Evolutionary conservation across 1,140 invertebrate species (phyloP), one percentile per base, ranked within the genome.

Genomic region (Manduca sexta): DNA sequence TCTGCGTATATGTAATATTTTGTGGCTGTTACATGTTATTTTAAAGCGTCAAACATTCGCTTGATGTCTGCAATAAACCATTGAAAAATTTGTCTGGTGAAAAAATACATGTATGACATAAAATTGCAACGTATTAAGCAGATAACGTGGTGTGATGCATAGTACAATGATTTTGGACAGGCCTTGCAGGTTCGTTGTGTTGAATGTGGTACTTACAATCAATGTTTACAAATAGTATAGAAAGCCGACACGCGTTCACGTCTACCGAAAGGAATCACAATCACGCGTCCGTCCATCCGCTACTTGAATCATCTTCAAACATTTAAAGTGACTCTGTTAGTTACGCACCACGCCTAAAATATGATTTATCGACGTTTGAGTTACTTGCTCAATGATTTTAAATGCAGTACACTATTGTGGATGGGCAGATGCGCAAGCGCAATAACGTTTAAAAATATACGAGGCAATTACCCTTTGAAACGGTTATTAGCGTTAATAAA

Each of bases 211-310:
- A 15, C 30, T 44, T 44, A 33, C 42, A 31, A 30, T 44, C n/a
- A 49, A 21, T 64, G 58, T 66, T 69, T 69, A 62, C 56, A 64
- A 64, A 64, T 45, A 62, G 44, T 51, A 60, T 59, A 60, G 58
- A 66, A 59, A 63, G 56, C 37, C 49, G 58, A 52, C 55, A 45
- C 16, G 46, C 26, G 31, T 30, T 30, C 42, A 45, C 26, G 30
- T 44, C 18, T 13, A 14, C 38, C 15, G 15, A 48, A 43, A 55
- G 52, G 41, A 45, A 39, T 62, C 51, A 54, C 52, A 39, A 48
- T 50, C 12, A 41, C 29, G 21, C 41, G 29, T 43, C 15, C 35
- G 41, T 29, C 40, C n/a, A 17, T 14, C 14, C 26, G 34, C 3
- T 37, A 46, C 52, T 50, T 29, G 34, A 52, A 40, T 43, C 37